Evolutionary conservation across 2,797 vertebrate genomes (phyloP), one percentile per base, ranked within the genome.

Genomic region (Chelonia mydas): DNA sequence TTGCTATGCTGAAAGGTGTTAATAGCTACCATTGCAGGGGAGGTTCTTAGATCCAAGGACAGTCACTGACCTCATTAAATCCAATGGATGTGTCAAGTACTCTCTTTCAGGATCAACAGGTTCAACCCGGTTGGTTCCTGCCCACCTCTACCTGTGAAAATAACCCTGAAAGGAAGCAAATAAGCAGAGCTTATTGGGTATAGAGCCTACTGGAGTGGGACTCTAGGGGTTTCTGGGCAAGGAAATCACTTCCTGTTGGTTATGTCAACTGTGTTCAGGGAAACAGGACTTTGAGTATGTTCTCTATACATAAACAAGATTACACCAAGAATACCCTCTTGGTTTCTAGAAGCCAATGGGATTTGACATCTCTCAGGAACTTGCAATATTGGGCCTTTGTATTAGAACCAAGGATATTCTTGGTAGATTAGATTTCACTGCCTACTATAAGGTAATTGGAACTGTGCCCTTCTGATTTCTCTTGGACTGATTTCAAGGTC

Each of bases 391-490:
- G 19, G 21, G 68, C 5, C 37, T 41, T 23, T 45, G 1, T 50
- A 41, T 68, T 51, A 8, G 25, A 1, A 51, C 79, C 87, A 33
- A 37, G 23, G 81, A 74, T 47, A 31, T 7, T 27, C 2, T 86
- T 91, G 86, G 2, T 77, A 1, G 13, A 59, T 45, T 57, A 49
- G 12, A 33, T 89, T 88, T 88, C 47, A 57, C 2, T 57, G 16
- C 12, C 11, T 53, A 15, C 7, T 37, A 84, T 80, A 37, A 0
- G 0, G 12, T 50, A 86, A 49, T 17, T 16, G 45, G 11, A 17
- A 28, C 37, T 9, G 1, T 50, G 55, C 6, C 31, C 83, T 94
- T 74, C 59, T 1, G 1, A 47, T 86, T 85, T 88, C 47, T 90
- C 25, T 68, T 81, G 10, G 21, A 61, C 13, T 27, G 86, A 79